Percentiles rank a stretch among this genome's conserved stretches.
Conservation (phyloP, 2,797 vertebrate genomes). For the Myiothlypis chrysogaster region DNA sequence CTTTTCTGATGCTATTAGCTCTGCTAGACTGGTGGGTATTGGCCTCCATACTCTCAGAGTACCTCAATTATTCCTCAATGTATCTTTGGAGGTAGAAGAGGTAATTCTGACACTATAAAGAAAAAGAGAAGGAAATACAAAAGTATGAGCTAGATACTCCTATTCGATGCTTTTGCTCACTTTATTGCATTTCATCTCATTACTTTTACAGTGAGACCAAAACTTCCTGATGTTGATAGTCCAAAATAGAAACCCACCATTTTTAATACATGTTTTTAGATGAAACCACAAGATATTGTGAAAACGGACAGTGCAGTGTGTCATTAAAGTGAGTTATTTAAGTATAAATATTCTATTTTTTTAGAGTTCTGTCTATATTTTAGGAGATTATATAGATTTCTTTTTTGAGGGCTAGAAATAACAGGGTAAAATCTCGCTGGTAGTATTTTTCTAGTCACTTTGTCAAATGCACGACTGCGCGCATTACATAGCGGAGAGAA, state of each 20-base stretch:
- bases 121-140: not conserved
- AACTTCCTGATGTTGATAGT: not conserved
- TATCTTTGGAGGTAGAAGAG: not conserved
- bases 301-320: slow-evolving; percentile 3
- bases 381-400: not conserved
- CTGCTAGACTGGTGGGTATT: not conserved
- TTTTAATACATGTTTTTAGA: slow-evolving; percentile 30
- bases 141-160: not conserved
- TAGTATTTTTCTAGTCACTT: slow-evolving; percentile 47
- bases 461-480: slow-evolving; percentile 27
- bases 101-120: not conserved
- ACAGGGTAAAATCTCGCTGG: not conserved
- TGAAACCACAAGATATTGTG: slow-evolving; percentile 18
- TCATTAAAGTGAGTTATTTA: slow-evolving; percentile 30
- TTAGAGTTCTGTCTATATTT: not conserved
- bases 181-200: not conserved
- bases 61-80: not conserved
- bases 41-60: not conserved
- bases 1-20: not conserved
- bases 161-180: not conserved
- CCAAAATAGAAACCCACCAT: slow-evolving; percentile 25
- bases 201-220: not conserved
- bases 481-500: not conserved
- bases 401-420: slow-evolving; percentile 23
- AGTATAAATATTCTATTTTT: slow-evolving; percentile 25